phyloP scores from a whole-genome alignment of 2,113 vertebrate species.

The Psephotus haematonotus region DNA sequence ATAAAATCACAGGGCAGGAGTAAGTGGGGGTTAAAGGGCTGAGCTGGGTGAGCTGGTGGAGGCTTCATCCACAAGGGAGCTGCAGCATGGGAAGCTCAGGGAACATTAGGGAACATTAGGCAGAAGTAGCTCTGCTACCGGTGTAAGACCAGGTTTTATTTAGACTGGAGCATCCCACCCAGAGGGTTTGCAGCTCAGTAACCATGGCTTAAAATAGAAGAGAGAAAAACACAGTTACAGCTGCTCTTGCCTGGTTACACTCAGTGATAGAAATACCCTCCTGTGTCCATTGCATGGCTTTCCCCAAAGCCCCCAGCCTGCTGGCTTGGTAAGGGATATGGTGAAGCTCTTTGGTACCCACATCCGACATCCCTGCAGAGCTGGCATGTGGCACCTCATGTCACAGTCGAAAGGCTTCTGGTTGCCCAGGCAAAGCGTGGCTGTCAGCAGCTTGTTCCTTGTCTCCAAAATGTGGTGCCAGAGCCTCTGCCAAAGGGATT shows the following conservation, averaged over 20 bases:
- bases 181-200: not conserved
- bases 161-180: not conserved
- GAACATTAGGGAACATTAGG: not conserved
- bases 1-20: accelerated
- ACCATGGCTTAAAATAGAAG: not conserved
- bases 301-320: not conserved
- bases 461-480: not conserved
- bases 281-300: not conserved
- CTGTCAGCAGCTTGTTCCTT: not conserved
- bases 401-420: accelerated
- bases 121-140: not conserved
- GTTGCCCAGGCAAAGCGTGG: not conserved
- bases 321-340: not conserved
- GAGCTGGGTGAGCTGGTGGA: not conserved
- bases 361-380: not conserved
- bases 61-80: not conserved
- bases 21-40: not conserved
- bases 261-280: not conserved
- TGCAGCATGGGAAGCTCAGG: not conserved
- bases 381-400: not conserved
- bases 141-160: not conserved
- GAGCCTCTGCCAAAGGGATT: not conserved
- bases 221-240: not conserved
- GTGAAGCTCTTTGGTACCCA: not conserved
- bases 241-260: not conserved